Percentiles rank a stretch among this genome's conserved stretches.
Conservation (phyloP, 2,888 invertebrate genomes). For the Galerucella pusilla region DNA sequence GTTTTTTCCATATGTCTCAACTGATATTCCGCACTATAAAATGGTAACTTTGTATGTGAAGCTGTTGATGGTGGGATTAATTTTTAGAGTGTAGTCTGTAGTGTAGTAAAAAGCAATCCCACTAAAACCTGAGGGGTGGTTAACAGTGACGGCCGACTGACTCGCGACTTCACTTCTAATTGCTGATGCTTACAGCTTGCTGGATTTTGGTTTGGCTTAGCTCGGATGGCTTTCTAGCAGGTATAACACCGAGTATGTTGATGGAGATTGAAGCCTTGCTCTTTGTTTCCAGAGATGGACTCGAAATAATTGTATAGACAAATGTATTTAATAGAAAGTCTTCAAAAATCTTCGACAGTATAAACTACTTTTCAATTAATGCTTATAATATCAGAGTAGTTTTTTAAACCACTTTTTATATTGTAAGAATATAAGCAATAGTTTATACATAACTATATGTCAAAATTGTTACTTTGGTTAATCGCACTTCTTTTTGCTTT, state of each 20-base stretch:
- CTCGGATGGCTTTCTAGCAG: slow-evolving; percentile 40
- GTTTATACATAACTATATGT: no score
- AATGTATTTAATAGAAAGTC: no score
- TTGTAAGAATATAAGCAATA: no score
- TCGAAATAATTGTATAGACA: not conserved
- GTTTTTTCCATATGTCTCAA: no score
- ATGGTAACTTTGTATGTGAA: not conserved
- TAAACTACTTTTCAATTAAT: no score
- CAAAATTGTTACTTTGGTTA: not conserved
- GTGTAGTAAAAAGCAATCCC: slow-evolving; percentile 60
- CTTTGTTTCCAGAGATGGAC: slow-evolving; percentile 19
- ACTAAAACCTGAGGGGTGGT: slow-evolving; percentile 55
- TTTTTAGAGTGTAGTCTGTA: slow-evolving; percentile 26
- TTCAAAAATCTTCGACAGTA: no score
- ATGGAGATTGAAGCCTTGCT: slow-evolving; percentile 40
- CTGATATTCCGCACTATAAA: not conserved
- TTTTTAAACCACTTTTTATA: no score
- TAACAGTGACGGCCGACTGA: slow-evolving; percentile 36
- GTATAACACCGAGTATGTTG: slow-evolving; percentile 41
- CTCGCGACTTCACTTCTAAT: slow-evolving; percentile 57
- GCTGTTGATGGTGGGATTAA: not conserved
- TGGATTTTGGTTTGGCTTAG: slow-evolving; percentile 39
- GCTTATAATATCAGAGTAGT: no score
- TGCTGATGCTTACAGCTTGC: slow-evolving; percentile 50
- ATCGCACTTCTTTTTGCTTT: not conserved